phyloP scores from a whole-genome alignment of 2,888 invertebrate genomes.

The Thalpophila matura region DNA sequence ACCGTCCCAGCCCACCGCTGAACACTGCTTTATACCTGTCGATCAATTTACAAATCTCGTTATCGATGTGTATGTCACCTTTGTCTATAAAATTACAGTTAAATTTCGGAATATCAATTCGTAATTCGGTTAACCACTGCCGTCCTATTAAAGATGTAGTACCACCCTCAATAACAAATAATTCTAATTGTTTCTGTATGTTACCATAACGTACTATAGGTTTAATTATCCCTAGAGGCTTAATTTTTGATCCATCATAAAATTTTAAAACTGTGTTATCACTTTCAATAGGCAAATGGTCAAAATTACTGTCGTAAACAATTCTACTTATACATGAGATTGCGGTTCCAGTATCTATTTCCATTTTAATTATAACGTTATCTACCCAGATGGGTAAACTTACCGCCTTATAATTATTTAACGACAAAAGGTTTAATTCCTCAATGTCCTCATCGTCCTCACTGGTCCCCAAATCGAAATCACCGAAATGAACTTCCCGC shows the following conservation, averaged over 20 bases:
- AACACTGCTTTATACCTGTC: conserved; percentile 52
- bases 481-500: background rate
- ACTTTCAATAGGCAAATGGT: background rate
- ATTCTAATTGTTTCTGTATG: conserved; percentile 34
- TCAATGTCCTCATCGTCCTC: background rate
- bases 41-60: conserved; percentile 15
- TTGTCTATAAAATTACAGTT: background rate
- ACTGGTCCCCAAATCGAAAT: background rate
- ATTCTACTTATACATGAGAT: conserved; percentile 5
- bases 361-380: background rate
- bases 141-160: conserved; percentile 54
- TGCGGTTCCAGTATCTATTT: conserved; percentile 10
- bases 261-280: conserved; percentile 26
- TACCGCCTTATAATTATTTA: conserved; percentile 1
- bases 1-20: conserved; percentile 48
- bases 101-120: conserved; percentile 34
- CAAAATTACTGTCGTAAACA: background rate
- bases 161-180: conserved; percentile 51
- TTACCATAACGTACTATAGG: conserved; percentile 22
- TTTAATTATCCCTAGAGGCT: conserved; percentile 44
- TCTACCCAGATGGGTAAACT: conserved; percentile 10
- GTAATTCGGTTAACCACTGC: conserved; percentile 59
- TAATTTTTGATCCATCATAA: conserved; percentile 43
- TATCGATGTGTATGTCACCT: background rate
- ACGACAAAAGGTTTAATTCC: background rate